These are phyloP conservation scores for Cylas formicarius DNA, from an alignment of 1,140 invertebrate species.

Conservation along the genomic window DNA sequence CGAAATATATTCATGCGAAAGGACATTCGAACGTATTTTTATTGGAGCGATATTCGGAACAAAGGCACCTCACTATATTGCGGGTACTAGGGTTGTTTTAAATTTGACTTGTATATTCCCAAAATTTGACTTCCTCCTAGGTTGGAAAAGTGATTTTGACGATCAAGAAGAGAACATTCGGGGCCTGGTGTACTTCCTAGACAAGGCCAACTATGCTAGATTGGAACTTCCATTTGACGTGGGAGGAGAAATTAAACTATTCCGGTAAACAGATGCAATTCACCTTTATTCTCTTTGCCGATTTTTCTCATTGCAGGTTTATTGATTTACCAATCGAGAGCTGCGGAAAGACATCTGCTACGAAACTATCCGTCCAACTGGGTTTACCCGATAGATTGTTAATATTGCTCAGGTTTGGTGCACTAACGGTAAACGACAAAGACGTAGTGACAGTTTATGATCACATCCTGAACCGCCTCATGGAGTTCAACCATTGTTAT, in stretches of 20 bases:
- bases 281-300: neutral
- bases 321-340: conserved; percentile 73
- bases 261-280: neutral
- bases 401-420: conserved; percentile 64
- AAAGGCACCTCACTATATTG: conserved; percentile 67
- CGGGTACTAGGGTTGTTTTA: conserved; percentile 43
- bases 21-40: conserved; percentile 70
- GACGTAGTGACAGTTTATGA: conserved; percentile 47
- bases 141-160: conserved; percentile 73
- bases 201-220: conserved; percentile 57
- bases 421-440: conserved; percentile 47
- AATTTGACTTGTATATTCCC: neutral
- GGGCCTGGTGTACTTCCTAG: conserved; percentile 67
- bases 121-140: conserved; percentile 3
- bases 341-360: conserved; percentile 59
- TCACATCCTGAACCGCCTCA: conserved; percentile 54
- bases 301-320: conserved; percentile 46
- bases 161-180: conserved; percentile 65
- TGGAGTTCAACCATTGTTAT: conserved; percentile 55
- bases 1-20: conserved; percentile 68
- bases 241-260: neutral
- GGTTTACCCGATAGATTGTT: conserved; percentile 63
- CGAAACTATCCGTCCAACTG: conserved; percentile 59
- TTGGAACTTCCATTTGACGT: conserved; percentile 44
- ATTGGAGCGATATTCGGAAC: conserved; percentile 71